phyloP scores from a whole-genome alignment of 2,797 vertebrate species.

The Aldrovandia affinis region DNA sequence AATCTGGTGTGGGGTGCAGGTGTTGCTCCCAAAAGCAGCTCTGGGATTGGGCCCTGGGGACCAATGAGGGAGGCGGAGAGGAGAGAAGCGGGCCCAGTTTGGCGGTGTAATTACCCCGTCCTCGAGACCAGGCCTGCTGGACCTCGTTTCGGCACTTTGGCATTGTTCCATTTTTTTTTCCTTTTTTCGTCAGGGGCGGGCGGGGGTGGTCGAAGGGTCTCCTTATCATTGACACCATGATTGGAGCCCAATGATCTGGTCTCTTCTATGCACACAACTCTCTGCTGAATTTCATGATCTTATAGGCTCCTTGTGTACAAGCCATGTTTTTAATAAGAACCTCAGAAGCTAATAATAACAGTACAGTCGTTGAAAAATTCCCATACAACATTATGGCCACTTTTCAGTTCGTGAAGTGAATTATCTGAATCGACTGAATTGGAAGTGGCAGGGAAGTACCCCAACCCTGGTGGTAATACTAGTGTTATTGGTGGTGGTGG shows the following conservation, averaged over 20 bases:
- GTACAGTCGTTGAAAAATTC: too few relatives aligned
- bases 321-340: too few relatives aligned
- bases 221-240: slow-evolving; percentile 20
- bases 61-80: slow-evolving; percentile 44
- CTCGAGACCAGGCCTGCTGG: slow-evolving; percentile 30
- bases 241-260: slow-evolving; percentile 29
- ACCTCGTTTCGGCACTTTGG: slow-evolving; percentile 34
- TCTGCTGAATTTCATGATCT: neutral
- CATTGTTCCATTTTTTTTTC: neutral
- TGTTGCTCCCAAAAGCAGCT: slow-evolving; percentile 55
- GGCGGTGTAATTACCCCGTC: slow-evolving; percentile 41
- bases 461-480: neutral
- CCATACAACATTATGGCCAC: too few relatives aligned
- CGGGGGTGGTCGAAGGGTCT: slow-evolving; percentile 46
- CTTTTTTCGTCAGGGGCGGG: slow-evolving; percentile 39
- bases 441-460: too few relatives aligned
- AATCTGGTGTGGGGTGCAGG: slow-evolving; percentile 75
- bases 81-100: slow-evolving; percentile 6
- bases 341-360: too few relatives aligned
- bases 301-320: too few relatives aligned
- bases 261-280: slow-evolving; percentile 18
- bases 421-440: too few relatives aligned
- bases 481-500: neutral
- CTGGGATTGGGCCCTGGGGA: slow-evolving; percentile 73
- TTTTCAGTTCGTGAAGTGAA: too few relatives aligned